Base-by-base conservation (phyloP, 92 coral and sea anemone species). In the Epizoanthus stellaris region DNA sequence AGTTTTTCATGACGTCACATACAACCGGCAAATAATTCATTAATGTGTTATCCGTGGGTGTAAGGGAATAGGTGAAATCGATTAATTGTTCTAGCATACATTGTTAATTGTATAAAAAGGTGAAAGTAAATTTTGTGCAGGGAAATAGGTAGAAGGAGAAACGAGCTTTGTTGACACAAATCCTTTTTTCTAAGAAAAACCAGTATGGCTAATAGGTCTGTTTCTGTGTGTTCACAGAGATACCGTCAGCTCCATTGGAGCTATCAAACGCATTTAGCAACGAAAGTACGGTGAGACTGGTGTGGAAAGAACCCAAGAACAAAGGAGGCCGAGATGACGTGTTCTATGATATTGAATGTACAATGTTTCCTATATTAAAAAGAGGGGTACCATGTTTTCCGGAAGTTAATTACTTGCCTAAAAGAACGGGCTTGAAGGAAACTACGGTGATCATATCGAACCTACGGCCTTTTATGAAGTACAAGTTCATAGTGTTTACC, bases 221-320 rank as follows among this genome's bases (percentile, higher is more conserved):
- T 67, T 67, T 67, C 17, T 34, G 47, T 43, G 12, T 21, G 23
- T 40, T 12, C 45, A 63, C 20, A 67, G 71, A 67, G 17, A 34
- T 36, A 11, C 82, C 82, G 38, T 77, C 82, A 38, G 82, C 82
- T 77, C 82, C 82, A 77, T 54, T 9, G 63, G 20, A 77, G 21
- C 38, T 77, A 5, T 13, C 23, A 15, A 17, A 5, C 70, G 45
- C 36, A 60, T 77, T 59, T 59, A 11, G 19, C 12, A 77, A 59
- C 45, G 70, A 60, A 17, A 56, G 54, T 59, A 13, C 45, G 39
- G 70, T n/a, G 6, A 76, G 19, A 25, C 14, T 76, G 20, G 14
- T 3, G 13, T 76, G 82, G 82, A 34, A 59, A 38, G 69, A 76
- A 13, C 82, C 82, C 8, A n/a, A 39, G 1, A 63, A 59, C 57